A percentile compares a stretch with the other conserved stretches of the same genome.
Evolutionary conservation across 2,113 vertebrate genomes (phyloP).

Genomic region (Syngnathus typhle): DNA sequence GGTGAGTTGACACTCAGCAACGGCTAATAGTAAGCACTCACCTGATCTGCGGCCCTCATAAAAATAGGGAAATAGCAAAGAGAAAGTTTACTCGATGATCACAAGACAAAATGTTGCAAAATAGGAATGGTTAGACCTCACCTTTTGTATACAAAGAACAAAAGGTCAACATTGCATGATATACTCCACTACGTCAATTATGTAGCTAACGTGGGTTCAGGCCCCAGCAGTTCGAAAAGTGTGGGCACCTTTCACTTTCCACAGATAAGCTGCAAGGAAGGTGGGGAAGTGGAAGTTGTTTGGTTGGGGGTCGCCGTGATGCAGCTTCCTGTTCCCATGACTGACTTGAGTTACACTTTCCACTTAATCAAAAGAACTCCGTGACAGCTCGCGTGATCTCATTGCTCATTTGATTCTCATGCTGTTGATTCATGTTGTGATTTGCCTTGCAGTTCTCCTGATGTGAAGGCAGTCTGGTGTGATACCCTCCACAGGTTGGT

Average conservation of each 20-base stretch:
- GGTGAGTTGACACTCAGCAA: conserved; percentile 37
- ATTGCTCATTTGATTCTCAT: conserved; percentile 29
- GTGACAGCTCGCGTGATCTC: conserved; percentile 34
- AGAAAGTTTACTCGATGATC: conserved; percentile 44
- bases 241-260: conserved; percentile 48
- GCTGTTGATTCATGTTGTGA: conserved; percentile 72
- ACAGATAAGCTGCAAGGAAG: conserved; percentile 42
- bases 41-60: conserved; percentile 25
- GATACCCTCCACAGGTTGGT: conserved; percentile 73
- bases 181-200: not conserved
- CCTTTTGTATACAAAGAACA: too few relatives aligned
- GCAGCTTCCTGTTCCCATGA: conserved; percentile 79
- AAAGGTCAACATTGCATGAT: not conserved
- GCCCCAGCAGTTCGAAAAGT: not conserved
- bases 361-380: conserved; percentile 60
- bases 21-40: conserved; percentile 2
- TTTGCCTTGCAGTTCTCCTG: conserved; percentile 62
- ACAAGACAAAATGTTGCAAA: conserved; percentile 37
- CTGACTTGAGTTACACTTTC: conserved; percentile 69
- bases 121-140: conserved; percentile 35
- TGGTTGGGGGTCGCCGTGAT: conserved; percentile 70
- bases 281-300: conserved; percentile 76
- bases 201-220: not conserved
- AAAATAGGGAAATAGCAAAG: conserved; percentile 50
- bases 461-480: conserved; percentile 77